A percentile compares a stretch with the other conserved stretches of the same genome.
Conservation (phyloP, 2,113 vertebrate genomes). For the Paralichthys olivaceus region DNA sequence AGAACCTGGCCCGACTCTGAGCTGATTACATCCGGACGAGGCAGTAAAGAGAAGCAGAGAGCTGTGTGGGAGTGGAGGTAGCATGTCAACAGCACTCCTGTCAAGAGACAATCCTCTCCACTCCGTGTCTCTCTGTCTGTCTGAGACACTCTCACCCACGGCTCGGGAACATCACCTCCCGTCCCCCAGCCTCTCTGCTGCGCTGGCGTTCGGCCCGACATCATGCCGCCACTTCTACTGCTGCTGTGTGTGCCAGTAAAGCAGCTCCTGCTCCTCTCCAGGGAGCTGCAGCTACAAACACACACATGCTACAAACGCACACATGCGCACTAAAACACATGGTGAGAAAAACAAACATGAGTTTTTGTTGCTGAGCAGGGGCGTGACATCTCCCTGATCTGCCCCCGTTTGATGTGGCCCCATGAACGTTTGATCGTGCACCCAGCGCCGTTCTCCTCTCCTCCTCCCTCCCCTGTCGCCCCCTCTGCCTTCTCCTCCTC, state of each 20-base stretch:
- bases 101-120: conserved; percentile 68
- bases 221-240: background rate
- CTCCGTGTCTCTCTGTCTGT: conserved; percentile 35
- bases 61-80: conserved; percentile 68
- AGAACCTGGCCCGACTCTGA: conserved; percentile 54
- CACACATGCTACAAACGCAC: conserved; percentile 27
- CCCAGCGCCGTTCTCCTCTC: background rate
- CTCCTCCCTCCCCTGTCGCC: background rate
- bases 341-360: background rate
- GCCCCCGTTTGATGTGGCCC: conserved; percentile 61
- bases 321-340: conserved; percentile 18
- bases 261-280: conserved; percentile 24
- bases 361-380: conserved; percentile 31
- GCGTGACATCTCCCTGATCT: conserved; percentile 38
- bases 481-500: conserved; percentile 1
- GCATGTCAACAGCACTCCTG: conserved; percentile 69
- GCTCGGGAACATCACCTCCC: conserved; percentile 21
- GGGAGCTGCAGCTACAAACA: conserved; percentile 34
- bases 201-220: conserved; percentile 37
- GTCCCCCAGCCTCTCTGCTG: conserved; percentile 19
- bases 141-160: conserved; percentile 38
- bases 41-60: conserved; percentile 53
- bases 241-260: background rate
- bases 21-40: conserved; percentile 59
- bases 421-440: conserved; percentile 47